Base-by-base conservation (phyloP, 2,888 invertebrate genomes). In the Zaprionus obscuricornis region DNA sequence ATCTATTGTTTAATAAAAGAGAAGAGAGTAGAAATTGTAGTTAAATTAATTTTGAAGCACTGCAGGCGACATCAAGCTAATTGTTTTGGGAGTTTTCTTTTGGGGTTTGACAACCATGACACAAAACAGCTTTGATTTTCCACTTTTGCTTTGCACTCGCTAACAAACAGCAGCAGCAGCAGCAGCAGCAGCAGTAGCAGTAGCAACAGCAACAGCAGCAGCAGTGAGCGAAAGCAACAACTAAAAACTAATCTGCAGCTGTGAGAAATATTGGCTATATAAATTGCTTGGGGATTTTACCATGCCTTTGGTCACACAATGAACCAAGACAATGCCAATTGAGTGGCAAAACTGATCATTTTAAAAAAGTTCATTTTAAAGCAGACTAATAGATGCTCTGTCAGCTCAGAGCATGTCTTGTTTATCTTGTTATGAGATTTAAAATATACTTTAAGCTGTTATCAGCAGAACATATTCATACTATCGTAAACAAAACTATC, bases 201-300 rank as follows among this genome's bases (percentile, higher is more conserved):
- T n/a, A 36, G 17, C 33, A 51, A 43, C 13, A 7, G 16, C 20
- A 34, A 10, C 37, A 26, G 14, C 20, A 52, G 13, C 13, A 43
- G 20, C 8, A n/a, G n/a, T n/a, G n/a, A n/a, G n/a, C n/a, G n/a
- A n/a, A n/a, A 16, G 22, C 42, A 50, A 51, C 47, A 54, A 43
- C 45, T 24, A 51, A 58, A 43, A 74, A 72, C 68, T 74, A 72
- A 74, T 75, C 75, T 66, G 49, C 49, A 72, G 73, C 66, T 59
- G 57, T 57, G 50, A 36, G 40, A 39, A 56, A 63, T 71, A 74
- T 73, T 74, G 72, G 70, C 54, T 70, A 42, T 65, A 66, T 72
- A 74, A 75, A 74, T 74, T 74, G 74, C 65, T 74, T 74, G 50
- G 74, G 74, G 74, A 74, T 66, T 68, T 74, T n/a, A n/a, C 62